These are phyloP conservation scores for Colletes latitarsis DNA, from an alignment of 1,140 invertebrate species.

Conservation along the genomic window DNA sequence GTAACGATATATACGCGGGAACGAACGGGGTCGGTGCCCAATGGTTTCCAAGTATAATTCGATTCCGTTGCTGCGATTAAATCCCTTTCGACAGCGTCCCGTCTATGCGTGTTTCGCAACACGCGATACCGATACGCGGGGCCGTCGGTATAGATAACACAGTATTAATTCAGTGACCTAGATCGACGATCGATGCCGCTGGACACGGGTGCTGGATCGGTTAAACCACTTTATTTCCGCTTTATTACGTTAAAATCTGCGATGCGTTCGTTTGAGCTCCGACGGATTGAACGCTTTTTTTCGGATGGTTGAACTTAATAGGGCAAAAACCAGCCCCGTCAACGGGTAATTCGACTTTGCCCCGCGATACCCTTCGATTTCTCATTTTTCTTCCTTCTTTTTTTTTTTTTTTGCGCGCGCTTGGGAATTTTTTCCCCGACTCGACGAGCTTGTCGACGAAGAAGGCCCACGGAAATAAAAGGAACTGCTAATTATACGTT, in stretches of 20 bases:
- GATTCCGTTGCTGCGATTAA: constrained; percentile 40
- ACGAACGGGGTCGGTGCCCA: background rate
- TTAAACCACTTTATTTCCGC: constrained; percentile 51
- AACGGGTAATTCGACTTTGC: constrained; percentile 17
- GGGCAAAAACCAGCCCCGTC: constrained; percentile 49
- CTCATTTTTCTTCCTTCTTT: too few relatives aligned
- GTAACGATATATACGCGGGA: background rate
- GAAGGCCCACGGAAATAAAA: too few relatives aligned
- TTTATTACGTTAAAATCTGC: constrained; percentile 56
- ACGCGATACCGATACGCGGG: constrained; percentile 8
- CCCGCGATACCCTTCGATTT: background rate
- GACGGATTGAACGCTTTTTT: constrained; percentile 48
- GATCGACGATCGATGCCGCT: constrained; percentile 30
- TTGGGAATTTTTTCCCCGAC: background rate
- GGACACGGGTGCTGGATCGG: constrained; percentile 17
- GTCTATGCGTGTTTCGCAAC: background rate
- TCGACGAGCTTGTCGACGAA: too few relatives aligned
- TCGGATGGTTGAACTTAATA: constrained; percentile 32
- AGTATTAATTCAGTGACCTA: constrained; percentile 57
- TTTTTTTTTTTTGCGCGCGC: background rate
- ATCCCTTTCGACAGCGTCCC: constrained; percentile 29
- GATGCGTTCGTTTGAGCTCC: constrained; percentile 26
- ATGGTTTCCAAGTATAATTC: constrained; percentile 17
- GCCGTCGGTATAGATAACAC: constrained; percentile 33
- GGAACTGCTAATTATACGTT: too few relatives aligned